Evolutionary conservation across 2,888 invertebrate species (phyloP).

Genomic region (Ecdyonurus torrentis): DNA sequence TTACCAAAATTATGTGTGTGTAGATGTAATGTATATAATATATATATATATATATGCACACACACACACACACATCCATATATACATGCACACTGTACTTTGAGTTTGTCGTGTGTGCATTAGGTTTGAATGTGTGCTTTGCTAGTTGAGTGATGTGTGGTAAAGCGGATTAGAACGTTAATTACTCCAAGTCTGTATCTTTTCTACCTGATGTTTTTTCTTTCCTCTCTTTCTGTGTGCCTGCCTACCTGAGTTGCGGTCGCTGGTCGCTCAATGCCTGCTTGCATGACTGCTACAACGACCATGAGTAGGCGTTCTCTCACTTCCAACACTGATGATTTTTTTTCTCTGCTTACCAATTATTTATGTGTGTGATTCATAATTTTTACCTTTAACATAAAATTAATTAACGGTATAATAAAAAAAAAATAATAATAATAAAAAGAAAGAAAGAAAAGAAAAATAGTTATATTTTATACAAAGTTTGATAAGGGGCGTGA

Average conservation of each 20-base stretch:
- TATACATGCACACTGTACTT: too few species aligned
- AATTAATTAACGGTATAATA: neutral
- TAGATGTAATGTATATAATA: too few species aligned
- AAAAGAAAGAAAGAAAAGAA: too few species aligned
- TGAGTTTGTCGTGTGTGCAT: too few species aligned
- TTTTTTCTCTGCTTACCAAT: neutral
- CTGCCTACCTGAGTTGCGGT: neutral
- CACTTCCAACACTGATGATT: neutral
- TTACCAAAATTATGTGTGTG: too few species aligned
- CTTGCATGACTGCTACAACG: too few species aligned
- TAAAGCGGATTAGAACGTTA: neutral
- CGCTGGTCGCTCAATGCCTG: too few species aligned
- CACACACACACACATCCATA: too few species aligned
- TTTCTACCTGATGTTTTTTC: neutral
- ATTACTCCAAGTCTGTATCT: neutral
- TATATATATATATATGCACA: too few species aligned
- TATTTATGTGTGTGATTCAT: neutral
- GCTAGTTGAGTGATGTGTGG: neutral
- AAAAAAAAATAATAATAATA: too few species aligned
- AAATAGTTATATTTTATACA: too few species aligned
- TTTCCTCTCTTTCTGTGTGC: neutral
- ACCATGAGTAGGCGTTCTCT: neutral
- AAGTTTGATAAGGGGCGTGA: too few species aligned
- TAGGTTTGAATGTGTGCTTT: neutral
- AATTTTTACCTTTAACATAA: neutral